These are phyloP conservation scores for Podabrus alpinus DNA, from an alignment of 2,888 invertebrate genomes.

Conservation along the genomic window DNA sequence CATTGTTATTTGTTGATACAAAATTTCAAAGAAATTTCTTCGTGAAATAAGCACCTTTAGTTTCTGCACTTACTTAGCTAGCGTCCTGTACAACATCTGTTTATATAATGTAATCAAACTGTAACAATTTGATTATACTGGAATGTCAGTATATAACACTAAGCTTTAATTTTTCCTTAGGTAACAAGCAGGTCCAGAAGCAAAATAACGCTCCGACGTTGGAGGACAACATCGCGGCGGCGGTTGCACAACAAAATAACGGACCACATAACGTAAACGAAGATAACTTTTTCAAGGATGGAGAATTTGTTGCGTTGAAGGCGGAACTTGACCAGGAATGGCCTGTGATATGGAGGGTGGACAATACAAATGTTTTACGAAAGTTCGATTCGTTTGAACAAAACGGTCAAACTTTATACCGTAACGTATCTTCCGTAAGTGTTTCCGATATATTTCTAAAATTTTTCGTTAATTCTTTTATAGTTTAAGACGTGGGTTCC, in stretches of 20 bases:
- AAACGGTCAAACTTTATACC: slow-evolving; percentile 79
- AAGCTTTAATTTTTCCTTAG: slow-evolving; percentile 26
- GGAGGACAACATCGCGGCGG: slow-evolving; percentile 58
- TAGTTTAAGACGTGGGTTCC: slow-evolving; percentile 87
- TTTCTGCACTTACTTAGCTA: too few species aligned
- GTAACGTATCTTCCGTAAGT: slow-evolving; percentile 85
- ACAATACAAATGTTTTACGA: slow-evolving; percentile 80
- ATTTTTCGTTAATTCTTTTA: slow-evolving; percentile 38
- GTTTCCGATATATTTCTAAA: background rate
- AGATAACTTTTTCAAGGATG: slow-evolving; percentile 70
- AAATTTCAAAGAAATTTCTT: too few species aligned
- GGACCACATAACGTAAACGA: slow-evolving; percentile 57
- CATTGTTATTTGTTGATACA: too few species aligned
- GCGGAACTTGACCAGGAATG: slow-evolving; percentile 79
- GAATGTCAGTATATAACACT: too few species aligned
- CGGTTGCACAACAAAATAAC: slow-evolving; percentile 55
- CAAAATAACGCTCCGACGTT: slow-evolving; percentile 47
- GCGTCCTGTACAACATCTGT: too few species aligned
- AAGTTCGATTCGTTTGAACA: slow-evolving; percentile 84
- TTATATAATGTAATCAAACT: too few species aligned
- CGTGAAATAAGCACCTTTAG: too few species aligned
- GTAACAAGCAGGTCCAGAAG: slow-evolving; percentile 37
- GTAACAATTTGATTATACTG: too few species aligned
- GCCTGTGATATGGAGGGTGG: slow-evolving; percentile 90
- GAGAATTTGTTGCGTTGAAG: slow-evolving; percentile 87